phyloP scores from a whole-genome alignment of 2,113 vertebrate species.

The Prinia subflava region DNA sequence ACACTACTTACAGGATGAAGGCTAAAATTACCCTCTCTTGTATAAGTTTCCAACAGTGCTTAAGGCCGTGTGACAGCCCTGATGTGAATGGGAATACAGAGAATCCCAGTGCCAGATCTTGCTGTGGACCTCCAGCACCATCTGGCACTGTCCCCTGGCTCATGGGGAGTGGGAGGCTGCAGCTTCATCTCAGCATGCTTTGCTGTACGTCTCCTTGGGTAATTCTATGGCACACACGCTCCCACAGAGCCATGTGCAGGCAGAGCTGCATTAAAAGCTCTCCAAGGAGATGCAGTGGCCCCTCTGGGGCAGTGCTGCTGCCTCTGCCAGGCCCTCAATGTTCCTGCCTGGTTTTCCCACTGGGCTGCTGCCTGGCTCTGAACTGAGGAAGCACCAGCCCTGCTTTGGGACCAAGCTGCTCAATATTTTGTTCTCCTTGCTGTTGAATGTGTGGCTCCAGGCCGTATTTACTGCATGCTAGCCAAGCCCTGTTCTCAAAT shows the following conservation, averaged over 20 bases:
- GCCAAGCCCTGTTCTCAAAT: background rate
- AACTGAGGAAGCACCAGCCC: background rate
- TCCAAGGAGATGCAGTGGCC: background rate
- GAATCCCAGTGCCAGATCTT: background rate
- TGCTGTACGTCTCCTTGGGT: background rate
- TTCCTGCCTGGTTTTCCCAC: background rate
- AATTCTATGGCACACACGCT: too few relatives aligned
- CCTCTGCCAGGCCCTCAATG: rapidly evolving
- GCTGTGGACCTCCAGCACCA: background rate
- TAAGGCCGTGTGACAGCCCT: background rate
- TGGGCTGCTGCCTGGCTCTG: background rate
- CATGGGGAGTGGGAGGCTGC: rapidly evolving
- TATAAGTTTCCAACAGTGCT: background rate
- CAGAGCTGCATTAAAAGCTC: rapidly evolving
- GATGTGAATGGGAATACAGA: background rate
- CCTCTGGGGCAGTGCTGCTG: rapidly evolving
- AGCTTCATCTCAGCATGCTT: background rate
- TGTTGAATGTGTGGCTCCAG: rapidly evolving
- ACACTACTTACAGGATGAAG: background rate
- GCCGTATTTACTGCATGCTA: background rate
- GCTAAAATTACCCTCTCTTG: background rate
- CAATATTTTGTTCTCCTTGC: background rate
- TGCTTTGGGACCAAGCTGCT: background rate
- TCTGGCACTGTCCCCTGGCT: background rate
- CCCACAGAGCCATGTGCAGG: background rate